Percentiles rank a stretch among this genome's conserved stretches.
phyloP scores from a whole-genome alignment of 2,888 invertebrate genomes.

The Bombyx huttoni region DNA sequence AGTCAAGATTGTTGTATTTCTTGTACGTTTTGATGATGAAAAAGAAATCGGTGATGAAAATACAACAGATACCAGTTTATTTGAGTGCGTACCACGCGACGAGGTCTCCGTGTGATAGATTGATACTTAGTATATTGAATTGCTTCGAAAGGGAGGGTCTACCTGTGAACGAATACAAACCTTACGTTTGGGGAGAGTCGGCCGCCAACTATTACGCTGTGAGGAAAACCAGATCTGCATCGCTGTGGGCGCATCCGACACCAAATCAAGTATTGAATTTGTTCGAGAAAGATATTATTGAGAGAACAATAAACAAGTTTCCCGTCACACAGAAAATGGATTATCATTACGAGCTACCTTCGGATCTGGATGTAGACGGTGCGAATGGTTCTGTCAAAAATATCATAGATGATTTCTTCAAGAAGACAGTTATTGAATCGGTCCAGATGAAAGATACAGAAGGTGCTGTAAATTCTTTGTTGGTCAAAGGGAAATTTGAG shows the following conservation, averaged over 20 bases:
- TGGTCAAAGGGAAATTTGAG: constrained; percentile 27
- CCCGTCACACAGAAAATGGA: constrained; percentile 75
- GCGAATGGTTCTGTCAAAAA: constrained; percentile 15
- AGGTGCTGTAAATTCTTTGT: constrained; percentile 22
- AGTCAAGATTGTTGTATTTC: constrained; percentile 76
- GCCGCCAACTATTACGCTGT: constrained; percentile 85
- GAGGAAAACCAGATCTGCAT: constrained; percentile 61
- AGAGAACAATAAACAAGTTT: constrained; percentile 78
- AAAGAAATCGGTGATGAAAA: constrained; percentile 76
- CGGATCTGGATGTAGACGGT: constrained; percentile 16
- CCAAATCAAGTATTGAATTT: constrained; percentile 81
- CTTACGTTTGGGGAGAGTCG: constrained; percentile 87
- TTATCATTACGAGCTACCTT: constrained; percentile 45
- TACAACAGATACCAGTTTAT: constrained; percentile 81
- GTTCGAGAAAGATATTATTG: constrained; percentile 75
- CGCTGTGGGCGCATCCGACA: constrained; percentile 80
- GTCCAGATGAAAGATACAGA: constrained; percentile 26
- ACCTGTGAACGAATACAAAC: constrained; percentile 78
- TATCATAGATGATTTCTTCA: constrained; percentile 23
- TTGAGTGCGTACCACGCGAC: constrained; percentile 86
- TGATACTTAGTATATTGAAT: constrained; percentile 77
- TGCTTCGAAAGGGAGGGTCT: constrained; percentile 79
- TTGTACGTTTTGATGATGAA: constrained; percentile 75
- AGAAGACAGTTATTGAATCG: constrained; percentile 24
- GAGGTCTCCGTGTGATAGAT: constrained; percentile 77